Evolutionary conservation across 2,888 invertebrate genomes (phyloP), one percentile per base, ranked within the genome.

Genomic region (Plagodis dolabraria): DNA sequence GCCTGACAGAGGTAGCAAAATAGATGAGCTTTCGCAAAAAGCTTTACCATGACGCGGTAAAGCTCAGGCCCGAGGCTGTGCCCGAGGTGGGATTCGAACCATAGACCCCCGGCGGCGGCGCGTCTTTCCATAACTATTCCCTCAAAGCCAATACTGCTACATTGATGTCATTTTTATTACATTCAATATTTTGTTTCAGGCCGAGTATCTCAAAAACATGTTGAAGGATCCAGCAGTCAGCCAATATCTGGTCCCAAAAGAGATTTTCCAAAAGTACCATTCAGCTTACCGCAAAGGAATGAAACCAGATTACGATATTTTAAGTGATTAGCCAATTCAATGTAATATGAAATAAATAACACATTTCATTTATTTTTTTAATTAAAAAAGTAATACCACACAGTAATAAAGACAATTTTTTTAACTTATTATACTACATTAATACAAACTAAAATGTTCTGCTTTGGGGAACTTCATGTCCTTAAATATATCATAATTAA

Each of bases 131-230:
- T n/a, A n/a, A n/a, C n/a, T n/a, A n/a, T n/a, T n/a, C n/a, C n/a
- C n/a, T 2, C 22, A 22, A 22, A 22, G 22, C 22, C 22, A 22
- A 2, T 22, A 22, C 22, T 22, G 9, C 10, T 1, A 22, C 22
- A 22, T 22, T 22, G 4, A 22, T 22, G 4, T 22, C 22, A 22
- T 22, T 22, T 22, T 2, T 0, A n/a, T 6, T 42, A 9, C 6
- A 12, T 45, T 33, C 4, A 33, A 44, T 33, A 0, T 51, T 12
- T 43, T 33, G 10, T 92, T 93, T 63, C 80, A 96, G 96, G 78
- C 92, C 77, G 86, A 93, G 64, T 96, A 96, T 94, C 86, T 93
- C 53, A 77, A 83, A 10, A 88, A 89, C 7, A 96, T 96, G 96
- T 85, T 91, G 33, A 89, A 94, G 67, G 95, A 96, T 72, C 85